phyloP scores from a whole-genome alignment of 2,113 vertebrate genomes.

The Jacana jacana region DNA sequence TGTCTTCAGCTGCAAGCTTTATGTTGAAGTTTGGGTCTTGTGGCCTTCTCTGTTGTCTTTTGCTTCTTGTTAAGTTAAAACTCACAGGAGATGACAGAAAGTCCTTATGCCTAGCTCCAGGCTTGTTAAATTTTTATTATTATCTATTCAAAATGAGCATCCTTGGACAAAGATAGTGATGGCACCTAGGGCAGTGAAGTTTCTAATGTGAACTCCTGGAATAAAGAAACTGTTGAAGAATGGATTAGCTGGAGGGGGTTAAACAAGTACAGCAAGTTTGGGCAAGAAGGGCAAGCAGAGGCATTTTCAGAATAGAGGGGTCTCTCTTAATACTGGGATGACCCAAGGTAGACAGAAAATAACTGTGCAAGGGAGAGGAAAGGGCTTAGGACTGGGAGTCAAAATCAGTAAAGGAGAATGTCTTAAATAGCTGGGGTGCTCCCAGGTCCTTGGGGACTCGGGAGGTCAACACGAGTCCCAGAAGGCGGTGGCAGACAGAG shows the following conservation, averaged over 20 bases:
- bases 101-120: neutral
- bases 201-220: neutral
- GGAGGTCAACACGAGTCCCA: neutral
- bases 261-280: neutral
- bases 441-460: neutral
- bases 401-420: neutral
- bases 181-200: neutral
- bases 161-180: neutral
- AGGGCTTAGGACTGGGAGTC: neutral
- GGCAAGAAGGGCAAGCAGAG: neutral
- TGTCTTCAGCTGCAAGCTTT: neutral
- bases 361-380: neutral
- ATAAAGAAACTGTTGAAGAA: neutral
- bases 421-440: neutral
- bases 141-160: neutral
- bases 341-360: neutral
- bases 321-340: neutral
- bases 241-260: neutral
- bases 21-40: neutral
- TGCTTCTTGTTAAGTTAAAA: neutral
- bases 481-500: neutral
- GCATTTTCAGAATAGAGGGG: neutral
- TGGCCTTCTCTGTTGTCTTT: neutral
- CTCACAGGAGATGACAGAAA: neutral
- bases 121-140: neutral